Conservation (phyloP, 2,113 vertebrate genomes). For the rabbit (Oryctolagus cuniculus) region mOryCun1.1 NC_091433.1:141039001-141039500, state of each 20-base stretch:
- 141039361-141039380: neutral
- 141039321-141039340: neutral
- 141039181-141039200: too few species aligned
- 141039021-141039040: too few species aligned
- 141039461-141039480: slow-evolving; percentile 27
- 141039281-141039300: neutral
- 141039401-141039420: slow-evolving; percentile 7
- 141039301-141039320: neutral
- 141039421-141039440: slow-evolving; percentile 44
- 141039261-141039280: neutral
- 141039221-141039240: neutral
- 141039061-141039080: too few species aligned
- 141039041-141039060: too few species aligned
- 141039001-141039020: too few species aligned
- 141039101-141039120: too few species aligned
- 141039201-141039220: too few species aligned
- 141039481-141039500: slow-evolving; percentile 20
- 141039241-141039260: slow-evolving; percentile 34
- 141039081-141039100: too few species aligned
- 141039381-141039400: neutral
- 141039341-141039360: too few species aligned
- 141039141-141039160: too few species aligned
- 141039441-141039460: slow-evolving; percentile 41
- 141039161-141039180: too few species aligned
- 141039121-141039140: too few species aligned